phyloP scores from a whole-genome alignment of 2,797 vertebrate species.

The Pseudopleuronectes americanus region DNA sequence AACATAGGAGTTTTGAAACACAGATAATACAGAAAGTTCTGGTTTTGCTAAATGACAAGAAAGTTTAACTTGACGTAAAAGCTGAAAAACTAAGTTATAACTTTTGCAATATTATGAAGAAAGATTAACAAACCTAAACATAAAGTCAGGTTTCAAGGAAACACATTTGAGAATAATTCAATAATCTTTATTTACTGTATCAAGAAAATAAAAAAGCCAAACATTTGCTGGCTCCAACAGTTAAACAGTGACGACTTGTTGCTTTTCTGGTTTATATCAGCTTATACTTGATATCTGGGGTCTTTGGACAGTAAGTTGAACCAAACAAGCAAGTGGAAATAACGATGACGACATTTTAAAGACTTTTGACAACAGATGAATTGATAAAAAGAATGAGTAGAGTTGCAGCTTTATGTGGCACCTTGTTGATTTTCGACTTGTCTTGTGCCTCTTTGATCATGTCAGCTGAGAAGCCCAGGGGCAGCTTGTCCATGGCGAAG shows the following conservation, averaged over 20 bases:
- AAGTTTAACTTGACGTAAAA: too few relatives aligned
- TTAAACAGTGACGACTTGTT: neutral
- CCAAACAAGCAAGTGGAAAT: neutral
- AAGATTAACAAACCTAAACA: too few relatives aligned
- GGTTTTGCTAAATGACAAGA: neutral
- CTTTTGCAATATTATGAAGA: too few relatives aligned
- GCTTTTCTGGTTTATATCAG: too few relatives aligned
- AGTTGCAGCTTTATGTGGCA: conserved; percentile 50
- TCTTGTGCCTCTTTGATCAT: conserved; percentile 92
- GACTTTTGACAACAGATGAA: too few relatives aligned
- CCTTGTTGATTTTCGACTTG: conserved; percentile 99
- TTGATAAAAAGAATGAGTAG: neutral
- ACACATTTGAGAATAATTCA: too few relatives aligned
- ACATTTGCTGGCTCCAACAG: too few relatives aligned
- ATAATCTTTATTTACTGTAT: too few relatives aligned
- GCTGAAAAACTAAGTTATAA: too few relatives aligned
- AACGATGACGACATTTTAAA: neutral
- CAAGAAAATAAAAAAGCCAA: too few relatives aligned
- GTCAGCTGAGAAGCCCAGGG: conserved; percentile 91
- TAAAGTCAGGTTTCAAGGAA: too few relatives aligned
- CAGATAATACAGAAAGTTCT: neutral
- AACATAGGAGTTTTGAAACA: neutral
- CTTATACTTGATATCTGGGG: too few relatives aligned
- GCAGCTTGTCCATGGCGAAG: conserved; percentile 91
- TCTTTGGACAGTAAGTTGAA: neutral